Evolutionary conservation across 2,797 vertebrate species (phyloP), one percentile per base, ranked within the genome.

Genomic region (Myotis planiceps): DNA sequence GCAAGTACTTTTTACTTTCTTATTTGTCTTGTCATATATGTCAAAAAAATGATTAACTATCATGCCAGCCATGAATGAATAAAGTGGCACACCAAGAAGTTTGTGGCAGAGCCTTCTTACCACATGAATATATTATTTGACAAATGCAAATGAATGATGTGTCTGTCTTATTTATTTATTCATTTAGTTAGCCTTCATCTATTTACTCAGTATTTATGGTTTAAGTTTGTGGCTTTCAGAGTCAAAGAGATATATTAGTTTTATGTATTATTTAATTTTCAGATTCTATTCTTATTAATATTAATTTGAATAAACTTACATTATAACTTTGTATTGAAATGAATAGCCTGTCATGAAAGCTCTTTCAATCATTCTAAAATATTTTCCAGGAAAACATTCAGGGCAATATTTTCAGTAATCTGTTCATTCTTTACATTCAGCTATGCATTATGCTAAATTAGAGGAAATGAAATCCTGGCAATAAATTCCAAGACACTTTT

Each of bases 31-130:
- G 34, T 72, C 39, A 81, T 9, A 14, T 51, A 63, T 25, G 39
- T 74, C 63, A 94, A 80, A 96, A 96, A 71, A 83, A 76, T 68
- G 34, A 88, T 47, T 91, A 68, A 94, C 42, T 29, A 42, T 13
- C 29, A 85, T 60, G 25, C 5, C 42, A 88, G 9, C 34, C 88
- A 80, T 63, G n/a, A 90, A 63, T 92, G 21, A 88, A 74, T 63
- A 74, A 88, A 71, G 34, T 27, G 45, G 34, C 34, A 91, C 2
- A 78, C 39, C 10, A 25, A 86, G 19, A 78, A 47, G 6, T 81
- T 14, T 85, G 34, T 42, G 27, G 3, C 68, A 78, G n/a, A 92
- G 32, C 2, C 60, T 90, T 82, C 39, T 86, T 65, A 75, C 9
- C 53, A 71, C 39, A 71, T 53, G 9, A 81, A 84, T n/a, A 66